A percentile compares a stretch with the other conserved stretches of the same genome.
Conservation (phyloP, 2,113 vertebrate genomes). For the Himantopus leucocephalus region DNA sequence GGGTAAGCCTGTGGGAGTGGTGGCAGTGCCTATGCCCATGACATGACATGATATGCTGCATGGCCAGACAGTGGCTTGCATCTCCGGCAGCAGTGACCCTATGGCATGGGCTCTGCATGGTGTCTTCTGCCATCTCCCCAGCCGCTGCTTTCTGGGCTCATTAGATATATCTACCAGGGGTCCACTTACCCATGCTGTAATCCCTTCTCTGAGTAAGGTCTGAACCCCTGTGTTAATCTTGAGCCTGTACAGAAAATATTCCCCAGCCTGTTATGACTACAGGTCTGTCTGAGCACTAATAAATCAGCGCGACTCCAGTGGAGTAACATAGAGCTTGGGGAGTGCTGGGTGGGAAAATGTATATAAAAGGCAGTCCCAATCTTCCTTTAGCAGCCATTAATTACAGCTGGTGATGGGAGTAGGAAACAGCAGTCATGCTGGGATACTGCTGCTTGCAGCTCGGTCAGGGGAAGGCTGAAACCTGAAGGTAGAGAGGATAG, state of each 20-base stretch:
- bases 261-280: slow-evolving; percentile 35
- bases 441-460: background rate
- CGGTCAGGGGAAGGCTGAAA: background rate
- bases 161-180: background rate
- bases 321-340: background rate
- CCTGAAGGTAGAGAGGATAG: background rate
- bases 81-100: background rate
- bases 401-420: background rate
- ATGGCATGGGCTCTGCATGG: background rate
- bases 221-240: background rate
- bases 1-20: background rate
- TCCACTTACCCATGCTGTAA: background rate
- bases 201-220: background rate
- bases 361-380: background rate
- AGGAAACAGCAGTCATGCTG: background rate
- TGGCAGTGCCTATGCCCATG: background rate
- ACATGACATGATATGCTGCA: rapidly evolving
- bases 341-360: background rate
- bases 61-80: background rate
- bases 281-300: background rate
- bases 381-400: slow-evolving; percentile 11
- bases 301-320: background rate
- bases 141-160: background rate
- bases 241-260: background rate
- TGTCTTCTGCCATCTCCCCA: background rate